Conservation (phyloP, 2,113 vertebrate genomes). For the Saccopteryx leptura region DNA sequence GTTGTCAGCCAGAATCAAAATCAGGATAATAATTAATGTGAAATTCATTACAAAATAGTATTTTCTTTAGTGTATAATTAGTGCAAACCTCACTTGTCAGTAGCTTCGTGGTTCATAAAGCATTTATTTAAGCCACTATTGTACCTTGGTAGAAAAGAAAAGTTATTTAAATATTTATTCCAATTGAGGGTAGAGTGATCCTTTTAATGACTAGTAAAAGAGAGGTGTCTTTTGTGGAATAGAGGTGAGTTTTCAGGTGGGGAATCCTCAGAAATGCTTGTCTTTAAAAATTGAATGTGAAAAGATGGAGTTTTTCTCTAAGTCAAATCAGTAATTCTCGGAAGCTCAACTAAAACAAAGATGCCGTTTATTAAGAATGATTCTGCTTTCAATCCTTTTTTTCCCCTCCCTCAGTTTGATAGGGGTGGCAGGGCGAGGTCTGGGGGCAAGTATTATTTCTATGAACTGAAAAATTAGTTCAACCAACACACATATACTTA, state of each 20-base stretch:
- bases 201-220: slow-evolving; percentile 43
- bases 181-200: neutral
- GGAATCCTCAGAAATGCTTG: neutral
- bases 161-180: slow-evolving; percentile 64
- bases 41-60: slow-evolving; percentile 55
- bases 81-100: slow-evolving; percentile 17
- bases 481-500: slow-evolving; percentile 34
- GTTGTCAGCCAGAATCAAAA: neutral
- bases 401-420: neutral
- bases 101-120: slow-evolving; percentile 17
- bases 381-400: slow-evolving; percentile 41
- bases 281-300: neutral
- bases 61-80: slow-evolving; percentile 67
- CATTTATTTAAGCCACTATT: slow-evolving; percentile 17
- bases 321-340: slow-evolving; percentile 13
- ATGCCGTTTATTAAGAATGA: slow-evolving; percentile 19
- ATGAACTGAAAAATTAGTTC: slow-evolving; percentile 55
- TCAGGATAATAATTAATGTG: slow-evolving; percentile 61
- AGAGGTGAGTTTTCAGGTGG: neutral
- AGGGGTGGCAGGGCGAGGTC: neutral
- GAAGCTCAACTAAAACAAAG: slow-evolving; percentile 20
- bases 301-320: slow-evolving; percentile 5
- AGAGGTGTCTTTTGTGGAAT: slow-evolving; percentile 11
- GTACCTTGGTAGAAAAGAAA: neutral
- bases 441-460: slow-evolving; percentile 16